Percentiles rank a stretch among this genome's conserved stretches.
Conservation (phyloP, 2,888 invertebrate genomes). For the Blomia tropicalis region DNA sequence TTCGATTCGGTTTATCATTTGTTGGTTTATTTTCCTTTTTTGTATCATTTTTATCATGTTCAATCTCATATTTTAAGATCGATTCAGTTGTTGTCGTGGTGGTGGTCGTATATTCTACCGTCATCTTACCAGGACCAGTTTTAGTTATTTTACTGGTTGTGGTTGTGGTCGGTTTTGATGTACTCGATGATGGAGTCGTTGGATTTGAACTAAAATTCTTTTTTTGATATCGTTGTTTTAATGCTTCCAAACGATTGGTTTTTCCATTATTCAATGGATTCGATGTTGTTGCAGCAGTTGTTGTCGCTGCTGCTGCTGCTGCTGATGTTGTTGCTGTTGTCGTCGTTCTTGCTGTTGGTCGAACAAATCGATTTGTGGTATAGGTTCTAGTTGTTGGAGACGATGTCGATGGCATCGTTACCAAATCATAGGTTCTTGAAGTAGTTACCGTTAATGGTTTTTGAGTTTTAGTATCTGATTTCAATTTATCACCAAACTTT, state of each 20-base stretch:
- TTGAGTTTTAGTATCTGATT: background rate
- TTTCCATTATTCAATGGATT: background rate
- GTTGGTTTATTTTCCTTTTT: no score
- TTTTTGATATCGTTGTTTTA: background rate
- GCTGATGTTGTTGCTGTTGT: background rate
- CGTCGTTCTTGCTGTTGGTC: no score
- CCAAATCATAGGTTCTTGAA: background rate
- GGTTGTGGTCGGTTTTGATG: background rate
- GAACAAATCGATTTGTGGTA: no score
- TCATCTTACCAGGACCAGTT: no score
- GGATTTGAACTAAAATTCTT: background rate
- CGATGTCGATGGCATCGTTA: background rate
- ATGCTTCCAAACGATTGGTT: background rate
- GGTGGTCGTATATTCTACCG: constrained; percentile 8
- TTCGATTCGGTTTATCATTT: no score
- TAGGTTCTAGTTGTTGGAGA: no score
- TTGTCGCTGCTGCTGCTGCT: background rate
- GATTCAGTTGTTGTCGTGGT: constrained; percentile 3
- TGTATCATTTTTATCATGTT: background rate
- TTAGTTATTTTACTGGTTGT: no score
- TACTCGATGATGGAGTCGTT: background rate
- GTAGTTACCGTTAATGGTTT: background rate
- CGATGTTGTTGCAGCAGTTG: background rate
- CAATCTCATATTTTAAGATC: background rate
- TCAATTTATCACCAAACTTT: background rate